These are phyloP conservation scores for Drosophila pseudotakahashii DNA, from an alignment of 2,888 invertebrate genomes.

Conservation along the genomic window DNA sequence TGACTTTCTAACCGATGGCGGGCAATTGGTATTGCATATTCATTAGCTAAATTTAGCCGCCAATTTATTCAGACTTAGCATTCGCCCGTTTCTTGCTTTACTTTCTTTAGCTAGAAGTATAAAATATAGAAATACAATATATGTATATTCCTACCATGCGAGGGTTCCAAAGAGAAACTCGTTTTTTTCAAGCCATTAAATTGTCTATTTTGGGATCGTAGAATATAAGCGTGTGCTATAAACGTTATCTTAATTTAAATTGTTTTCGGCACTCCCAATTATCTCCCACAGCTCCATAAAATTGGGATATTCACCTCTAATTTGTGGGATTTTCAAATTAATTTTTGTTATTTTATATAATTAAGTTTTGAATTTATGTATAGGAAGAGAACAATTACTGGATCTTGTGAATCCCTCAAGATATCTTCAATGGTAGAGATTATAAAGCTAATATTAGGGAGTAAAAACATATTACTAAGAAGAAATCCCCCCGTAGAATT, in stretches of 20 bases:
- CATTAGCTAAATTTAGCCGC: conserved; percentile 8
- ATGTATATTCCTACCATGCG: conserved; percentile 28
- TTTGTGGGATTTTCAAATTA: background rate
- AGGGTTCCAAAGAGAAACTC: conserved; percentile 19
- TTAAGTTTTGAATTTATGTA: background rate
- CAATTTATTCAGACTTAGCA: conserved; percentile 22
- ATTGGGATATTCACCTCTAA: background rate
- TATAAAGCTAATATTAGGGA: no score
- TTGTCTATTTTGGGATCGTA: conserved; percentile 28
- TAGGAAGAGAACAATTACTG: background rate
- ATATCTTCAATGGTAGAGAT: no score
- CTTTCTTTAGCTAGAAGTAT: conserved; percentile 27
- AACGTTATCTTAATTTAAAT: conserved; percentile 31
- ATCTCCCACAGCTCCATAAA: conserved; percentile 1
- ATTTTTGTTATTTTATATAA: no score
- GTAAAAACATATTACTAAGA: background rate
- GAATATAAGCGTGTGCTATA: conserved; percentile 27
- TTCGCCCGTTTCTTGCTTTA: conserved; percentile 21
- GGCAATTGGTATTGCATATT: conserved; percentile 34
- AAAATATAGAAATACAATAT: conserved; percentile 7
- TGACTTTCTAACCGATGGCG: conserved; percentile 34
- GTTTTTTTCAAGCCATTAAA: conserved; percentile 38
- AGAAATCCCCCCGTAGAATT: background rate
- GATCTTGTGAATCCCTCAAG: no score
- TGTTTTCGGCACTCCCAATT: conserved; percentile 17